Evolutionary conservation across 2,113 vertebrate genomes (phyloP), one percentile per base, ranked within the genome.

Genomic region (Tragelaphus imberbis): DNA sequence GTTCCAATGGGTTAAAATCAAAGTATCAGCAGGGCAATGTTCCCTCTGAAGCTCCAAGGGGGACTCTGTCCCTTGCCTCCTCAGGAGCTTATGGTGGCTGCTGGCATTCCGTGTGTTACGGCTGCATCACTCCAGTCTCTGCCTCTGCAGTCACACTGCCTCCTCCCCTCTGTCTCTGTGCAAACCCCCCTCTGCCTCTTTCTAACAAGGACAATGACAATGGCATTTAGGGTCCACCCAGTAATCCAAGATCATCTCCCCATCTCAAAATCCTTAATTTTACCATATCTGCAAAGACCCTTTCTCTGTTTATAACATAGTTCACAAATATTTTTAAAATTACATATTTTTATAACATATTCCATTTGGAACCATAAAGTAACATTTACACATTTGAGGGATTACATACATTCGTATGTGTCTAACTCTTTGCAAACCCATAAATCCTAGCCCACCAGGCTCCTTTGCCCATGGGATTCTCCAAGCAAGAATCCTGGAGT

Each of bases 391-490:
- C 10, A 23, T 13, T 40, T 2, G 1, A 40, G n/a, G 19, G 68
- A 40, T 3, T 75, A n/a, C 19, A 71, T 1, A 1, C n/a, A 0
- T 23, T 23, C 6, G 10, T 40, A 17, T 36, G n/a, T 12, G 5
- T 71, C 5, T 40, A n/a, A 71, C n/a, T 71, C 68, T 71, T 71
- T 40, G n/a, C 19, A 71, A 71, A 71, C 5, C 68, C n/a, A 40
- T 40, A 71, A 40, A 23, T 71, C 68, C n/a, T 40, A 71, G 68
- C n/a, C 68, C 68, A 40, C 68, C 19, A 71, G 68, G 21, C 68
- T 36, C 17, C 19, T 71, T 5, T 23, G 19, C 21, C 68, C 19
- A 12, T 71, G n/a, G 19, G n/a, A 71, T 40, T 71, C 68, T 23
- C 19, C n/a, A 71, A 19, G 36, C 68, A 71, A 71, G n/a, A 71